A percentile compares a stretch with the other conserved stretches of the same genome.
phyloP scores from a whole-genome alignment of 2,888 invertebrate species.

The Melipona beecheii region DNA sequence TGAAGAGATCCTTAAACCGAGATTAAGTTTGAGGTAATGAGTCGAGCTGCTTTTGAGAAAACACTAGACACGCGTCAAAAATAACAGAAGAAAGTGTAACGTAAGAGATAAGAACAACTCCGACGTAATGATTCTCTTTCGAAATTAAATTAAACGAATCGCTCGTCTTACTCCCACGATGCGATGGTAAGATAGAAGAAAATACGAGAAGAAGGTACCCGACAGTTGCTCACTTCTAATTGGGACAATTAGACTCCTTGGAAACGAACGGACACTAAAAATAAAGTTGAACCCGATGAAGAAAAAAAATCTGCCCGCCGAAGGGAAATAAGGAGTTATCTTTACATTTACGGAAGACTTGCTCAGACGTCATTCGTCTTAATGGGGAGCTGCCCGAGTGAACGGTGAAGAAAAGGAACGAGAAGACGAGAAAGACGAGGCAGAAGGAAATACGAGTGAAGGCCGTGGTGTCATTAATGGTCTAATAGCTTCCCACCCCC shows the following conservation, averaged over 20 bases:
- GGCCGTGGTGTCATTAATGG: not conserved
- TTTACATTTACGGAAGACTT: conserved; percentile 2
- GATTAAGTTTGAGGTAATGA: not conserved
- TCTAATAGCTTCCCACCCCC: not conserved
- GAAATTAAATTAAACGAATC: not conserved
- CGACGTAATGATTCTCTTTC: not conserved
- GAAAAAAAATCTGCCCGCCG: not conserved
- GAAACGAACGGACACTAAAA: not conserved
- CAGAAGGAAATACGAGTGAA: not conserved
- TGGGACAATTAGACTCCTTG: not conserved
- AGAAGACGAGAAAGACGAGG: not conserved
- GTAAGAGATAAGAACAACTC: not conserved
- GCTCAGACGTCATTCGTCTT: not conserved
- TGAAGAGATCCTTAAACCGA: conserved; percentile 23
- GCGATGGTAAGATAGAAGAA: not conserved
- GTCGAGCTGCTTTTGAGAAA: not conserved
- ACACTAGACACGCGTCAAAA: not conserved
- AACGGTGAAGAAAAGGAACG: not conserved
- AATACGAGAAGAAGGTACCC: not conserved
- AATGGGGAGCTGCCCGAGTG: not conserved
- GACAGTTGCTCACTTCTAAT: not conserved
- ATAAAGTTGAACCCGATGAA: not conserved
- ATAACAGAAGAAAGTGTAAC: not conserved
- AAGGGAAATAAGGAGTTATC: conserved; percentile 8
- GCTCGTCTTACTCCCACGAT: not conserved